These are phyloP conservation scores for Morpho achilles DNA, from an alignment of 2,888 invertebrate species.

Conservation along the genomic window DNA sequence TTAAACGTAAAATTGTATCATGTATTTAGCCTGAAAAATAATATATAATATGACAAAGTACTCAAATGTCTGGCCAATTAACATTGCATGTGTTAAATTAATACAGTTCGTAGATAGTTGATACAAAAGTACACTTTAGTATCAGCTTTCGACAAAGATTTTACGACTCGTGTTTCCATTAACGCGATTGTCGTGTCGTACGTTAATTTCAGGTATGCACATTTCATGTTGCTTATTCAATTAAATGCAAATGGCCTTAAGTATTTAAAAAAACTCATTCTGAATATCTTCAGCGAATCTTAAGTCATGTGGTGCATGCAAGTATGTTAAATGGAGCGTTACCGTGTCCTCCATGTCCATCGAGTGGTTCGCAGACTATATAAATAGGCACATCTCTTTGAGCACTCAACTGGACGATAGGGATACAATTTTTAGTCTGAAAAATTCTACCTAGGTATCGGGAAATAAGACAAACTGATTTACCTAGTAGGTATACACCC, in stretches of 20 bases:
- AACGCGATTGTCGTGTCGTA: no score
- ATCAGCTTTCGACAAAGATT: no score
- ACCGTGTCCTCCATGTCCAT: slow-evolving; percentile 58
- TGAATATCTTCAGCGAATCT: slow-evolving; percentile 36
- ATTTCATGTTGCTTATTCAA: slow-evolving; percentile 4
- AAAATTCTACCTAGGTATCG: slow-evolving; percentile 1
- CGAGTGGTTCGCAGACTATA: slow-evolving; percentile 54
- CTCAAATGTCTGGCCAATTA: no score
- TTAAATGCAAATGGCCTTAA: slow-evolving; percentile 15
- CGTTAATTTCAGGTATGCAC: background rate
- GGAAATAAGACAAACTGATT: no score
- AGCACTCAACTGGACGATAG: slow-evolving; percentile 32
- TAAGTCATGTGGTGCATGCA: slow-evolving; percentile 50
- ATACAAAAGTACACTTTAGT: no score
- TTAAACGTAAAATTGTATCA: no score
- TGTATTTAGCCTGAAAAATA: no score
- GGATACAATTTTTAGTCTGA: slow-evolving; percentile 10
- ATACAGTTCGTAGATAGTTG: no score
- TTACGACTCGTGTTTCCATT: no score
- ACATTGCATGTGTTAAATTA: no score
- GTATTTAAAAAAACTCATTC: slow-evolving; percentile 23
- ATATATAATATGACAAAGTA: no score
- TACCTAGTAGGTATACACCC: no score
- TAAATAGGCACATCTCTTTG: slow-evolving; percentile 38
- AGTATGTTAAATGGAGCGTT: slow-evolving; percentile 64